A percentile compares a stretch with the other conserved stretches of the same genome.
Conservation (phyloP, 1,140 invertebrate genomes). For the Penaeus indicus region DNA sequence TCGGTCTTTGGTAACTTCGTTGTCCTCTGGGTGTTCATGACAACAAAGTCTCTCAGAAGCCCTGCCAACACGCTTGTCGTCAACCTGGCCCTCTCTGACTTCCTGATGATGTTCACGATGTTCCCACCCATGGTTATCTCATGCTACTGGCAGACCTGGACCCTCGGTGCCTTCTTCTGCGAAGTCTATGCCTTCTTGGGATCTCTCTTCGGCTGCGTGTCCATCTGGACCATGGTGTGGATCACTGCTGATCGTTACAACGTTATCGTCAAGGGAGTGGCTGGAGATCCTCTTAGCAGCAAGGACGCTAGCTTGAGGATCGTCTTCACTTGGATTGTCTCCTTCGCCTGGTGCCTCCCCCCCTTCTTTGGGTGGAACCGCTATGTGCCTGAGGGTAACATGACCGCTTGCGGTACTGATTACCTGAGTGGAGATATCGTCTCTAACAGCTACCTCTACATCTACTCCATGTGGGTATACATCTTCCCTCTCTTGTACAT, state of each 20-base stretch:
- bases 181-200: conserved; percentile 84
- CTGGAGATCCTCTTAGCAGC: not conserved
- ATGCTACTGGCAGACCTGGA: conserved; percentile 69
- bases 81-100: conserved; percentile 89
- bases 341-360: not conserved
- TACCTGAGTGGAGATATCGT: conserved; percentile 15
- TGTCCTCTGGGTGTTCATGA: conserved; percentile 87
- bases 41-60: conserved; percentile 82
- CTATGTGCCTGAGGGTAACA: conserved; percentile 34
- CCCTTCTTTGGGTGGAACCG: conserved; percentile 33
- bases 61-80: conserved; percentile 87
- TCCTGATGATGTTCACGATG: conserved; percentile 77
- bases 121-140: conserved; percentile 88
- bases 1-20: conserved; percentile 84
- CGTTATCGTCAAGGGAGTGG: conserved; percentile 47
- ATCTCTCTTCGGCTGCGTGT: conserved; percentile 67
- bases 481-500: conserved; percentile 64
- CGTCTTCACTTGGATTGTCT: not conserved
- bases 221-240: conserved; percentile 67
- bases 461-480: conserved; percentile 48
- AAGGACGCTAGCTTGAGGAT: conserved; percentile 5
- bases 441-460: conserved; percentile 33
- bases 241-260: conserved; percentile 68
- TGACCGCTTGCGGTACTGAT: conserved; percentile 32
- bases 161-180: conserved; percentile 81